Evolutionary conservation across 2,113 vertebrate genomes (phyloP).

Genomic region (Nematolebias whitei): DNA sequence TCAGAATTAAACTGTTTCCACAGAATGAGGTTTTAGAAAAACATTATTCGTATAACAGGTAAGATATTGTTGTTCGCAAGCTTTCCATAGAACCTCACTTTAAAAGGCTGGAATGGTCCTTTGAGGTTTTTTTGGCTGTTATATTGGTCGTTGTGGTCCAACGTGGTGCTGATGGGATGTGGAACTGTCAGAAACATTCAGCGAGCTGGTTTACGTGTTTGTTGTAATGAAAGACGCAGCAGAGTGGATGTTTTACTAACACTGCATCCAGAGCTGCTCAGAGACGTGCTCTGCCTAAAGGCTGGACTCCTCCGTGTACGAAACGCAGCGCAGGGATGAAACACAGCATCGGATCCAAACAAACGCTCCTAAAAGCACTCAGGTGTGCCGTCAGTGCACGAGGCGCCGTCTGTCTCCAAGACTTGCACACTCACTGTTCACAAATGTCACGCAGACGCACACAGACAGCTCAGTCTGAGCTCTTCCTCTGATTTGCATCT

Average conservation of each 20-base stretch:
- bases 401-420: conserved; percentile 66
- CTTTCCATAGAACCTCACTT: too few relatives aligned
- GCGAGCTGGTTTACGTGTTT: too few relatives aligned
- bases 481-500: conserved; percentile 64
- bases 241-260: conserved; percentile 16
- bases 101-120: too few relatives aligned
- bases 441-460: conserved; percentile 32
- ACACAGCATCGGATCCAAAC: conserved; percentile 64
- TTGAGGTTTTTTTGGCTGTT: too few relatives aligned
- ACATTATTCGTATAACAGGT: too few relatives aligned
- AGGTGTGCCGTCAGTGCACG: conserved; percentile 72
- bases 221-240: too few relatives aligned
- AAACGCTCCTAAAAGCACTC: conserved; percentile 69
- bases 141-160: too few relatives aligned
- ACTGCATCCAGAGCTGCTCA: conserved; percentile 47
- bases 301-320: conserved; percentile 42
- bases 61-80: too few relatives aligned
- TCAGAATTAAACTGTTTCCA: too few relatives aligned
- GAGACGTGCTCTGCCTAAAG: conserved; percentile 54
- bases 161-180: too few relatives aligned
- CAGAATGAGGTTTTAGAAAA: too few relatives aligned
- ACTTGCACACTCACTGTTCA: conserved; percentile 55
- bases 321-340: conserved; percentile 31
- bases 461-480: conserved; percentile 46
- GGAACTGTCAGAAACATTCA: too few relatives aligned